Conservation (phyloP, 2,888 invertebrate genomes). For the Lucinisca nassula region DNA sequence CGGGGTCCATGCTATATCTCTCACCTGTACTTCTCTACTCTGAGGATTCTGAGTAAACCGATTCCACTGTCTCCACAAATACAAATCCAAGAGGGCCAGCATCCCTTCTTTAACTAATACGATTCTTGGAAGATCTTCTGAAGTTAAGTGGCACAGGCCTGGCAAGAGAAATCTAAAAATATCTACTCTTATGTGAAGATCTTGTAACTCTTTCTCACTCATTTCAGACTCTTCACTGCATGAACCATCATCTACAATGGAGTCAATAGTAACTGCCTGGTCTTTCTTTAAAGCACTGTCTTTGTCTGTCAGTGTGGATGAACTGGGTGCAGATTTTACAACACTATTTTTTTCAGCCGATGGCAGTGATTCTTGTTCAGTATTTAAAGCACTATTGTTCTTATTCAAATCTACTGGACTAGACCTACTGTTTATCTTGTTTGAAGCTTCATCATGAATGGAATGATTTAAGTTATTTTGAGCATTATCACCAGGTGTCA, state of each 20-base stretch:
- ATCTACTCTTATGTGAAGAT: constrained; percentile 89
- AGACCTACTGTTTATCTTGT: neutral
- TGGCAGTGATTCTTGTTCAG: neutral
- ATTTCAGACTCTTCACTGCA: neutral
- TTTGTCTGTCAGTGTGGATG: neutral
- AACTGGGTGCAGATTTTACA: neutral
- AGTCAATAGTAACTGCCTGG: neutral
- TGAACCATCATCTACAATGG: neutral
- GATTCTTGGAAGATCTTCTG: constrained; percentile 95
- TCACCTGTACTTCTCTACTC: constrained; percentile 65
- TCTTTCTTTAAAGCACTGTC: neutral
- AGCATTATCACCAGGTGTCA: neutral
- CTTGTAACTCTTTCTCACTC: constrained; percentile 52
- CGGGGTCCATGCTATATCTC: too few relatives aligned
- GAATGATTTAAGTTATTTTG: neutral
- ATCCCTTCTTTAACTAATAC: constrained; percentile 91
- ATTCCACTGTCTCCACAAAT: constrained; percentile 69
- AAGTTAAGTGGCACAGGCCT: constrained; percentile 95
- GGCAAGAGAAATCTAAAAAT: constrained; percentile 95
- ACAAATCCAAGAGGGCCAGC: constrained; percentile 90
- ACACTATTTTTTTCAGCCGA: neutral
- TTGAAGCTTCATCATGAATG: neutral
- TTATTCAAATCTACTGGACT: neutral
- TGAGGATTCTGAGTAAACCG: constrained; percentile 32
- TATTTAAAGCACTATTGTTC: neutral